Evolutionary conservation across 2,797 vertebrate species (phyloP).

Genomic region (Dicrostonyx torquatus): DNA sequence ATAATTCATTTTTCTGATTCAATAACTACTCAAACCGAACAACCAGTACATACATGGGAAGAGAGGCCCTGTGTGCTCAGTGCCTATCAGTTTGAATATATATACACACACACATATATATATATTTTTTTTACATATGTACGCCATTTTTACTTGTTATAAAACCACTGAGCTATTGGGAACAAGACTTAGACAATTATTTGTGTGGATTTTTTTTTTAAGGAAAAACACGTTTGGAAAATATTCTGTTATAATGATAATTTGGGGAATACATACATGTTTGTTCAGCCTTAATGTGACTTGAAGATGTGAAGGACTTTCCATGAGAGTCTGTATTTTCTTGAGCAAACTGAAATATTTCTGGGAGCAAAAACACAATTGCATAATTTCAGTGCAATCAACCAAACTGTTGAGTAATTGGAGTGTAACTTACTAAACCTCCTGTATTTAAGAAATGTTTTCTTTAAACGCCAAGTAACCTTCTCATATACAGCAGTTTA

Average conservation of each 20-base stretch:
- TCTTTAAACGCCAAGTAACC: slow-evolving; percentile 87
- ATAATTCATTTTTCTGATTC: slow-evolving; percentile 87
- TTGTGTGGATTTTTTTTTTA: slow-evolving; percentile 80
- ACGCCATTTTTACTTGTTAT: slow-evolving; percentile 88
- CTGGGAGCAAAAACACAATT: slow-evolving; percentile 90
- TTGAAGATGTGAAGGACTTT: slow-evolving; percentile 84
- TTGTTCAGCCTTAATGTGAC: slow-evolving; percentile 88
- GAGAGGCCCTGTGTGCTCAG: slow-evolving; percentile 89
- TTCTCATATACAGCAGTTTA: slow-evolving; percentile 87
- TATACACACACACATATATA: slow-evolving; percentile 77
- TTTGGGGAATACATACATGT: slow-evolving; percentile 83
- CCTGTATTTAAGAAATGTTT: slow-evolving; percentile 87
- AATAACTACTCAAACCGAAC: slow-evolving; percentile 90
- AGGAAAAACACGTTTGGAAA: slow-evolving; percentile 81
- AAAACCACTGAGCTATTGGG: slow-evolving; percentile 90
- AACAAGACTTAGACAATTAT: slow-evolving; percentile 85
- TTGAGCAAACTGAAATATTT: slow-evolving; percentile 87
- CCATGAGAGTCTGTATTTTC: slow-evolving; percentile 89
- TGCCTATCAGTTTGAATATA: slow-evolving; percentile 87
- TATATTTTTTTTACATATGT: slow-evolving; percentile 83
- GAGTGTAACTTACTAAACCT: slow-evolving; percentile 90
- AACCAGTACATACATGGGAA: slow-evolving; percentile 85
- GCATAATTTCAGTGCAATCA: slow-evolving; percentile 88
- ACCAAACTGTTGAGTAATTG: slow-evolving; percentile 87
- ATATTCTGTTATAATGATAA: slow-evolving; percentile 83